A percentile compares a stretch with the other conserved stretches of the same genome.
These are phyloP conservation scores for Dromococcyx pavoninus DNA, from an alignment of 2,797 vertebrate species.

Conservation along the genomic window DNA sequence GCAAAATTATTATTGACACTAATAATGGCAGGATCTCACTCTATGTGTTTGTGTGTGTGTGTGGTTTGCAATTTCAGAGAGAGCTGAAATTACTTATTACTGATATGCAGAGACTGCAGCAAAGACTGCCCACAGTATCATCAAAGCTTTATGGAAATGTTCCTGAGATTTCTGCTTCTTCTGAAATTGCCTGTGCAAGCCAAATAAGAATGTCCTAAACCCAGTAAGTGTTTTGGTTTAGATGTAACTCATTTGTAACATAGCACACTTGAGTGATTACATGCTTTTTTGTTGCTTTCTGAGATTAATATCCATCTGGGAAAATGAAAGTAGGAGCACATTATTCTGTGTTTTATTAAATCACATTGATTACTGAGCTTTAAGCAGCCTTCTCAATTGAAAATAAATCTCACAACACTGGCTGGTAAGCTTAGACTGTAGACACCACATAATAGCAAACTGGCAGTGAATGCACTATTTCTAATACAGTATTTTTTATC, in stretches of 20 bases:
- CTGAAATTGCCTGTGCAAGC: neutral
- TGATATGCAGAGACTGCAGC: neutral
- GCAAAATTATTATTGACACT: neutral
- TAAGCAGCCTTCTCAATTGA: slow-evolving; percentile 24
- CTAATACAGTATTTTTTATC: neutral
- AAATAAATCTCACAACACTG: neutral
- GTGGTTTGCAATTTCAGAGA: neutral
- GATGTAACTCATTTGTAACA: neutral
- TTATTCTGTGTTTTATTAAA: slow-evolving; percentile 40
- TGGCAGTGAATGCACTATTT: neutral
- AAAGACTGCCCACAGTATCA: neutral
- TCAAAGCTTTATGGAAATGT: neutral
- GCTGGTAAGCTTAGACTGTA: neutral
- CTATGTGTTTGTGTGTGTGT: neutral
- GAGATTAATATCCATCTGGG: neutral
- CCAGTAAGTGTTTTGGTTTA: neutral
- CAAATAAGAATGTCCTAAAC: neutral
- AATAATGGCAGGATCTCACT: neutral
- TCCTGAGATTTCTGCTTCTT: neutral
- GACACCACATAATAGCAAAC: neutral
- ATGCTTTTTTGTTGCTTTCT: neutral
- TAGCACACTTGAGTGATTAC: neutral
- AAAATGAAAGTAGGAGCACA: slow-evolving; percentile 8
- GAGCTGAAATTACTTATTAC: neutral
- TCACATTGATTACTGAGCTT: slow-evolving; percentile 4